Evolutionary conservation across 2,113 vertebrate genomes (phyloP), one percentile per base, ranked within the genome.

Genomic region (Notechis scutatus): DNA sequence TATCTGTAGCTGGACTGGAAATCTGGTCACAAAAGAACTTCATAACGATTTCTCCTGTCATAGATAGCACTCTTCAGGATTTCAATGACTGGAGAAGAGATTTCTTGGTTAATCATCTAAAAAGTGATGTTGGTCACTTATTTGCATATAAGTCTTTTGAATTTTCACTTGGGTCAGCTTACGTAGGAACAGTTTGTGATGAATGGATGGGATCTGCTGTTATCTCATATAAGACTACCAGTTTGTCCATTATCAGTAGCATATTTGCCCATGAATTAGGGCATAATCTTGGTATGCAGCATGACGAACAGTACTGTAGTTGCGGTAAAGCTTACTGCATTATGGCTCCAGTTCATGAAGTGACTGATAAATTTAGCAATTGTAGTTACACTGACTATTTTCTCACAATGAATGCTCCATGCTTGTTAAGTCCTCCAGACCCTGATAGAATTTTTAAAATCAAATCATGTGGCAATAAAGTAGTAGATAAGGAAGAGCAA

Each of bases 341-440:
- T 39, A 55, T 94, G 88, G 3, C 9, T 39, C 7, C 55, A 39
- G 0, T 0, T 42, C 34, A n/a, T 24, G 1, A 0, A 12, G 0
- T 0, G 0, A 20, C 88, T n/a, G 88, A 29, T 85, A 85, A 24
- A 29, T 96, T 90, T 55, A 95, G 92, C 50, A 94, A 95, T 34
- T 94, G 94, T 81, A 96, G 94, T 57, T 94, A 91, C 45, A 56
- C 5, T 11, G 7, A 29, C 21, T 91, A 97, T 97, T 8, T 97
- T 97, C 2, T 95, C 95, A 0, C 90, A 95, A 95, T 97, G 96
- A 90, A 95, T 95, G 2, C 42, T 93, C 87, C 61, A 54, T 86
- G 97, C 87, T 39, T 93, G 21, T 1, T 42, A 1, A 8, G 34
- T 89, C 39, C 61, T 85, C 42, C 92, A 61, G 5, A 3, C 45